A percentile compares a stretch with the other conserved stretches of the same genome.
These are phyloP conservation scores for Eilema sororculum DNA, from an alignment of 2,888 invertebrate genomes.

Conservation along the genomic window DNA sequence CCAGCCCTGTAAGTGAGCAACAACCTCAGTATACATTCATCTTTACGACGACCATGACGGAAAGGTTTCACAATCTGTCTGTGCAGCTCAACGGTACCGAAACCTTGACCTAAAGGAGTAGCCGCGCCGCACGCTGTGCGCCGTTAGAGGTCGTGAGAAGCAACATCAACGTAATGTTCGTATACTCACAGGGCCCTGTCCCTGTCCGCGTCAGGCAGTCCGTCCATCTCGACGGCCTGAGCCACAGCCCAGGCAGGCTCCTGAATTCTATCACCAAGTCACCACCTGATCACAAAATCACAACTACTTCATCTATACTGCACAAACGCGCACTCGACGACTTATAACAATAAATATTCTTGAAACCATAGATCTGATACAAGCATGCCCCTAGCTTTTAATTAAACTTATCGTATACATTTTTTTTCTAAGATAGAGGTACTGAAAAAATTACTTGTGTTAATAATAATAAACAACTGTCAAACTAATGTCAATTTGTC, in stretches of 20 bases:
- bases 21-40: not conserved
- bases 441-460: not conserved
- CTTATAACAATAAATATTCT: not conserved
- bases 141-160: no score
- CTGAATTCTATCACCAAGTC: constrained; percentile 11
- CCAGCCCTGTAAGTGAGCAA: constrained; percentile 51
- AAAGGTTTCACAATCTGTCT: not conserved
- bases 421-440: not conserved
- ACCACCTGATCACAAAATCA: not conserved
- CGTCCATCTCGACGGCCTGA: constrained; percentile 53
- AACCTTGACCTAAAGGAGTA: not conserved
- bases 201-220: constrained; percentile 55
- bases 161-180: not conserved
- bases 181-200: constrained; percentile 57
- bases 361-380: not conserved
- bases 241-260: not conserved
- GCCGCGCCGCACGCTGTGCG: no score
- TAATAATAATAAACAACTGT: not conserved
- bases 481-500: not conserved
- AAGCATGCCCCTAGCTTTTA: not conserved
- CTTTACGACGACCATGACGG: not conserved
- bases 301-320: constrained; percentile 24
- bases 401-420: not conserved
- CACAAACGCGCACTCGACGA: not conserved
- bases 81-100: not conserved